Base-by-base conservation (phyloP, 2,888 invertebrate species). In the Tenthredo distinguenda region DNA sequence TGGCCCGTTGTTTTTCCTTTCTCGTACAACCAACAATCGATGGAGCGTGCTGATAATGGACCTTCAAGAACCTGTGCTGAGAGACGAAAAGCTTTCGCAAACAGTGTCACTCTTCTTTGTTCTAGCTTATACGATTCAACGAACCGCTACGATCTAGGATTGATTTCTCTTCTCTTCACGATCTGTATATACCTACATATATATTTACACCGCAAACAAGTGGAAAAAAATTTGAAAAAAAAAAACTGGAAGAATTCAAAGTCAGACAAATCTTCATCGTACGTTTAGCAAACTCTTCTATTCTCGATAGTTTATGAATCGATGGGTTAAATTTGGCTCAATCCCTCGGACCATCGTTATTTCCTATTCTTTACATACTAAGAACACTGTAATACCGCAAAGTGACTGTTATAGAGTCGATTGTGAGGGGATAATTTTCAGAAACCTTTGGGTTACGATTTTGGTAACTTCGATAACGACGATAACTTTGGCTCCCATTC, bases 11-110 rank as follows among this genome's bases (percentile, higher is more conserved):
- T 83, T 83, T 83, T 83, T 83, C 37, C 68, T 83, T 62, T 83
- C 68, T 26, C 71, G 83, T 83, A 83, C 83, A 83, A 83, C 71
- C 71, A 83, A 83, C 83, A 68, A 83, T 50, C 71, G 83, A 83
- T 83, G 68, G 47, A 50, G 43, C 71, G 68, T 71, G 83, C 71
- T 71, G 83, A 83, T 83, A 83, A 83, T 83, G 83, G 83, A 83
- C 47, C 83, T 47, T 43, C 43, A 71, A 83, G 50, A 71, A 83
- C 43, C 83, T 83, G 15, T 18, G 68, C 18, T 9, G 31, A 68
- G 68, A 83, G 77, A 55, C 47, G 31, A 50, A 77, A 77, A 77
- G 77, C 77, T 55, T 40, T 77, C n/a, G 31, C 77, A 31, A 77
- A 77, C 77, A 55, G 77, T 77, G 77, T 77, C 77, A 55, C 77